Evolutionary conservation across 2,888 invertebrate species (phyloP), one percentile per base, ranked within the genome.

Genomic region (Himalopsyche japonica): DNA sequence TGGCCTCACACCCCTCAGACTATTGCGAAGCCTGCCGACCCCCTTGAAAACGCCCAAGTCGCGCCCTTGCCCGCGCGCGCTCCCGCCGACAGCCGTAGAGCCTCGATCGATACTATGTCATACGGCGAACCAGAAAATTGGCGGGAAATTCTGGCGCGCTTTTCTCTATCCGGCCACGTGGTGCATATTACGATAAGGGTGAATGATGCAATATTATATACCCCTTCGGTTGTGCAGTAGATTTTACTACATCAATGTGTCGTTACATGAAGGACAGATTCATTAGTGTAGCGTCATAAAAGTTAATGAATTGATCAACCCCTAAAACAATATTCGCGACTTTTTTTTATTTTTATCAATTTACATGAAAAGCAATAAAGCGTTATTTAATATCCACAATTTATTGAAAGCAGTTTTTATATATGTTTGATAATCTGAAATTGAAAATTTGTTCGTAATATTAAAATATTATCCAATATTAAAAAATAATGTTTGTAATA

Each of bases 101-200:
- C 70, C 34, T 57, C 78, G 78, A 82, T 82, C 82, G 79, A 82
- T 82, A 70, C 27, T 76, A 77, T 82, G 49, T 34, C 24, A 77
- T 37, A 49, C 79, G 34, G 64, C 57, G 18, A 34, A 78, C 70
- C 30, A 12, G 70, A 70, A 24, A 82, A 78, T 79, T 82, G 82
- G 82, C 82, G 82, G 82, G 82, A 82, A 82, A 82, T 27, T 78
- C 27, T 37, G 82, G 78, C 82, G 78, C 27, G 78, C 82, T 82
- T 82, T 82, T 64, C 79, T 78, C 64, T 24, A 30, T 18, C 32
- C 27, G 70, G 76, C 81, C 81, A 82, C 82, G 47, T 82, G 79
- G 70, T 24, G 32, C 77, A 57, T 57, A 57, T 37, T 79, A 47
- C 64, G 79, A 82, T 79, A 24, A 37, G 34, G 49, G 79, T 32